Conservation (phyloP, 2,797 vertebrate species). For the Novumbra hubbsi region DNA sequence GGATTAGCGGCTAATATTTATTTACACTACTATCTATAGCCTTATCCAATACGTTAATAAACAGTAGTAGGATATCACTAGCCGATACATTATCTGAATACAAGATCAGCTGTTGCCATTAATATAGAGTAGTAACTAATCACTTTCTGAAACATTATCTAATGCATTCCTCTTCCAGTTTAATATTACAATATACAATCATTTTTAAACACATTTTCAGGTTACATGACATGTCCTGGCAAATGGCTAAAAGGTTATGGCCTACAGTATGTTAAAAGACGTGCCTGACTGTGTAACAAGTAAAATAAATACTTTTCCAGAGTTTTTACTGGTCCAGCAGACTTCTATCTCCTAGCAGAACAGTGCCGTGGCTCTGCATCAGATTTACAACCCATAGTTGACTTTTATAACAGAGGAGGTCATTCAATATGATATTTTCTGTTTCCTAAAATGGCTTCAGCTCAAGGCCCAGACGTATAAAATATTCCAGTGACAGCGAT, state of each 20-base stretch:
- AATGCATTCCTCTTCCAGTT: background rate
- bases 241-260: background rate
- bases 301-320: conserved; percentile 21
- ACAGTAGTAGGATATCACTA: too few relatives aligned
- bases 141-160: background rate
- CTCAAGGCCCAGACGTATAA: conserved; percentile 67
- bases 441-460: conserved; percentile 73
- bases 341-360: background rate
- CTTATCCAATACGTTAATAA: too few relatives aligned
- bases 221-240: background rate
- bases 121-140: conserved; percentile 13
- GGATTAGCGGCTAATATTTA: too few relatives aligned
- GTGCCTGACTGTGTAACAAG: conserved; percentile 15
- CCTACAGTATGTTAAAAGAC: background rate
- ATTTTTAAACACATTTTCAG: background rate
- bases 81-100: background rate
- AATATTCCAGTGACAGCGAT: conserved; percentile 68
- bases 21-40: too few relatives aligned
- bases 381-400: conserved; percentile 72
- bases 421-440: conserved; percentile 74
- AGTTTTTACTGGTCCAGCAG: conserved; percentile 26
- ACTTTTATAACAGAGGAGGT: conserved; percentile 72
- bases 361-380: conserved; percentile 59
- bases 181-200: background rate
- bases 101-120: background rate